phyloP scores from a whole-genome alignment of 1,140 invertebrate genomes.

The Drosophila erecta region DNA sequence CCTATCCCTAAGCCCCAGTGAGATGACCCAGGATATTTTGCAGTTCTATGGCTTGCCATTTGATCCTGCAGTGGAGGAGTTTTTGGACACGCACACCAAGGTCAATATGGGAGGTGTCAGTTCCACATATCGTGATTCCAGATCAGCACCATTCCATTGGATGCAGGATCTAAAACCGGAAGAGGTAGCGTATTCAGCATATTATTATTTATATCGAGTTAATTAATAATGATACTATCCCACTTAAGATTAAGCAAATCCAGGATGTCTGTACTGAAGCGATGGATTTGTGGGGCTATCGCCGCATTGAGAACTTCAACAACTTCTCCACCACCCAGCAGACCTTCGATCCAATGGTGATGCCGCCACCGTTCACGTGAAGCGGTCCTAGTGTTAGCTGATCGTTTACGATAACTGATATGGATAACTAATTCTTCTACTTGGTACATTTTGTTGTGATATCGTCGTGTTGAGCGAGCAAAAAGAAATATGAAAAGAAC shows the following conservation, averaged over 20 bases:
- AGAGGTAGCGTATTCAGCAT: slow-evolving; percentile 85
- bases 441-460: slow-evolving; percentile 84
- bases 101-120: slow-evolving; percentile 91
- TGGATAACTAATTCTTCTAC: slow-evolving; percentile 78
- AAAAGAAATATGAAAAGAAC: slow-evolving; percentile 43
- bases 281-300: slow-evolving; percentile 93
- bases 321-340: slow-evolving; percentile 83
- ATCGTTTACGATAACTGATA: slow-evolving; percentile 56
- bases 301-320: slow-evolving; percentile 81
- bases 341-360: slow-evolving; percentile 78
- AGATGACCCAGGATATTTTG: slow-evolving; percentile 89
- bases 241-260: slow-evolving; percentile 84
- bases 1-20: slow-evolving; percentile 90
- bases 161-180: slow-evolving; percentile 89
- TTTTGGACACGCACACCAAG: slow-evolving; percentile 92
- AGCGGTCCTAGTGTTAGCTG: slow-evolving; percentile 34
- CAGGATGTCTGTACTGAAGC: slow-evolving; percentile 89
- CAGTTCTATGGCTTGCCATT: slow-evolving; percentile 91
- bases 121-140: slow-evolving; percentile 93
- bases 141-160: slow-evolving; percentile 94
- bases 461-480: slow-evolving; percentile 78
- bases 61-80: slow-evolving; percentile 89
- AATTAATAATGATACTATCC: background rate
- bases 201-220: background rate
- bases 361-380: slow-evolving; percentile 83